Conservation (phyloP, 1,140 invertebrate species). For the Ericerus pela region DNA sequence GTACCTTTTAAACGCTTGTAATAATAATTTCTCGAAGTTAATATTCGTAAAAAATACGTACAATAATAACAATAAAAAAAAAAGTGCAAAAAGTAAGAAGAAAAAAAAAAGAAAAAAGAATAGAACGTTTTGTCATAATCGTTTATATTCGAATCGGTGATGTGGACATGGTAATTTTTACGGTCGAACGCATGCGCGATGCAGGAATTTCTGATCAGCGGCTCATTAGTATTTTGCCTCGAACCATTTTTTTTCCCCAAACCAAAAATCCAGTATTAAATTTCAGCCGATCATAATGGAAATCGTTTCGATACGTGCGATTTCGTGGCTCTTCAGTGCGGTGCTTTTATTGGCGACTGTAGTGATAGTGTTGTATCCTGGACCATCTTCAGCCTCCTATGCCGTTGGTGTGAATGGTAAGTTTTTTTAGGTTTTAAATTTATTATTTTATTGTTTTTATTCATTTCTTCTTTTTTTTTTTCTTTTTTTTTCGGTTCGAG, state of each 20-base stretch:
- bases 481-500: background rate
- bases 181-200: conserved; percentile 11
- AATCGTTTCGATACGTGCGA: conserved; percentile 1
- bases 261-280: conserved; percentile 1
- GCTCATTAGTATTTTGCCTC: conserved; percentile 4
- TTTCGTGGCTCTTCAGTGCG: background rate
- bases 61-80: too few relatives aligned
- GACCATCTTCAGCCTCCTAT: background rate
- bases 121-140: conserved; percentile 12
- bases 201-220: conserved; percentile 6
- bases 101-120: background rate
- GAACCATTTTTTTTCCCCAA: too few relatives aligned
- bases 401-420: background rate
- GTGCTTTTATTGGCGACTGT: background rate
- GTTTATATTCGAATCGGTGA: conserved; percentile 2
- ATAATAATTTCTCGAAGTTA: too few relatives aligned
- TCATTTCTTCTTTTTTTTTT: background rate
- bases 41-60: too few relatives aligned
- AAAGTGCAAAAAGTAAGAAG: background rate
- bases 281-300: conserved; percentile 7
- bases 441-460: background rate
- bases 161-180: conserved; percentile 9
- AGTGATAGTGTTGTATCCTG: background rate
- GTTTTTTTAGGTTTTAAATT: background rate
- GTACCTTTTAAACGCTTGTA: too few relatives aligned